phyloP scores from a whole-genome alignment of 2,888 invertebrate species.

The Drosophila lacicola region DNA sequence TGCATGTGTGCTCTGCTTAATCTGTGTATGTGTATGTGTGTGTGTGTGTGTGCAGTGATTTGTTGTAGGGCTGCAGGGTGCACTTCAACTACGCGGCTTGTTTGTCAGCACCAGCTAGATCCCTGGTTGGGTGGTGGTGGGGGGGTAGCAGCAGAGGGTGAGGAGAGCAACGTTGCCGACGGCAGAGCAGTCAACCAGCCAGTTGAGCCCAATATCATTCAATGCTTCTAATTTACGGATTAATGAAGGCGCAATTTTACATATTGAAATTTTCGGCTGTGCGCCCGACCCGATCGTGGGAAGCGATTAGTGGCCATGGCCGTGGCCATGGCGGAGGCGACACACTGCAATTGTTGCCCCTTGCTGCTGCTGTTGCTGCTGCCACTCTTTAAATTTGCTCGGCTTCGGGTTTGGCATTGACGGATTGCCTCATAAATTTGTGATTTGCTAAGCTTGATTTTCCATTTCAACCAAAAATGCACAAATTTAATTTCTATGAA shows the following conservation, averaged over 20 bases:
- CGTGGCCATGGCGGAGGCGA: conserved; percentile 21
- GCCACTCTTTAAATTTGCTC: conserved; percentile 22
- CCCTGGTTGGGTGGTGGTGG: neutral
- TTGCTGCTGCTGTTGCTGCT: neutral
- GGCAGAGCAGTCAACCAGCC: conserved; percentile 31
- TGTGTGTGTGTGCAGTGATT: conserved; percentile 45
- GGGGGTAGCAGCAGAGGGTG: neutral
- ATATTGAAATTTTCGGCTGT: conserved; percentile 66
- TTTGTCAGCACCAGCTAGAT: conserved; percentile 64
- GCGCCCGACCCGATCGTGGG: conserved; percentile 74
- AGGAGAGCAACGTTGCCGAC: neutral
- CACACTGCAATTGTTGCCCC: conserved; percentile 27
- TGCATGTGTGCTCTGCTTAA: neutral
- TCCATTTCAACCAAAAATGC: conserved; percentile 37
- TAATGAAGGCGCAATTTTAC: conserved; percentile 80
- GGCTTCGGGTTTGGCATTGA: conserved; percentile 60
- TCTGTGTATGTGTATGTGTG: conserved; percentile 9
- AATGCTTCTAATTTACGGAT: conserved; percentile 81
- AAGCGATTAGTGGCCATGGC: conserved; percentile 72
- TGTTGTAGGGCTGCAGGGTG: conserved; percentile 62
- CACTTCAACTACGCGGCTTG: conserved; percentile 65
- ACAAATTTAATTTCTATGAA: conserved; percentile 64
- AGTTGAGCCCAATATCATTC: conserved; percentile 61
- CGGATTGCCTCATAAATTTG: conserved; percentile 75
- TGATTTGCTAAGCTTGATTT: conserved; percentile 74